Percentiles rank a stretch among this genome's conserved stretches.
These are phyloP conservation scores for Drosophila guanche DNA, from an alignment of 1,140 invertebrate species.

Conservation along the genomic window DNA sequence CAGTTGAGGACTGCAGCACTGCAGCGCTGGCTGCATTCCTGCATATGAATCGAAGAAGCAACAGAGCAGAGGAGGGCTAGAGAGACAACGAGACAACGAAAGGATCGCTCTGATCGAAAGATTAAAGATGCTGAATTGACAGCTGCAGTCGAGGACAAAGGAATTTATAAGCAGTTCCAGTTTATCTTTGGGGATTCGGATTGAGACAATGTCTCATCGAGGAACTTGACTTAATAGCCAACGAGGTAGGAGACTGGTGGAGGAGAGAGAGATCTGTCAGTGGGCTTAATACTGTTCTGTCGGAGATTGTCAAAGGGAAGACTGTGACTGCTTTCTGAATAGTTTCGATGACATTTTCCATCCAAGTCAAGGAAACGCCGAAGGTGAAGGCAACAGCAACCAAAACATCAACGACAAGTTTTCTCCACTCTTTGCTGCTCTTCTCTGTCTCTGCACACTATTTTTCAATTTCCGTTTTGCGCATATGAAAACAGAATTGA, in stretches of 20 bases:
- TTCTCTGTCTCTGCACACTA: slow-evolving; percentile 5
- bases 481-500: slow-evolving; percentile 73
- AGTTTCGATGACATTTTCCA: slow-evolving; percentile 34
- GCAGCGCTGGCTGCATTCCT: slow-evolving; percentile 50
- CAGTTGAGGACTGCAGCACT: slow-evolving; percentile 16
- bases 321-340: slow-evolving; percentile 31
- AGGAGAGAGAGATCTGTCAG: slow-evolving; percentile 17
- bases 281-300: slow-evolving; percentile 38
- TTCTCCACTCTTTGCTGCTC: slow-evolving; percentile 10
- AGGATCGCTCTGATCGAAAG: slow-evolving; percentile 38
- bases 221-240: slow-evolving; percentile 65
- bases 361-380: slow-evolving; percentile 2
- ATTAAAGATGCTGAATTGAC: slow-evolving; percentile 54
- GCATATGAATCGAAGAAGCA: slow-evolving; percentile 49
- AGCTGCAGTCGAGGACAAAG: slow-evolving; percentile 64
- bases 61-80: background rate
- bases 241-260: background rate
- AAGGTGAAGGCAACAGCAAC: slow-evolving; percentile 5
- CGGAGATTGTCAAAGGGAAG: slow-evolving; percentile 44
- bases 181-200: slow-evolving; percentile 58
- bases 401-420: slow-evolving; percentile 29
- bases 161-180: slow-evolving; percentile 76
- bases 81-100: slow-evolving; percentile 19
- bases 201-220: slow-evolving; percentile 65
- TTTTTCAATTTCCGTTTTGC: slow-evolving; percentile 73